Evolutionary conservation across 2,113 vertebrate genomes (phyloP), one percentile per base, ranked within the genome.

Genomic region (Dicrurus megarhynchus): DNA sequence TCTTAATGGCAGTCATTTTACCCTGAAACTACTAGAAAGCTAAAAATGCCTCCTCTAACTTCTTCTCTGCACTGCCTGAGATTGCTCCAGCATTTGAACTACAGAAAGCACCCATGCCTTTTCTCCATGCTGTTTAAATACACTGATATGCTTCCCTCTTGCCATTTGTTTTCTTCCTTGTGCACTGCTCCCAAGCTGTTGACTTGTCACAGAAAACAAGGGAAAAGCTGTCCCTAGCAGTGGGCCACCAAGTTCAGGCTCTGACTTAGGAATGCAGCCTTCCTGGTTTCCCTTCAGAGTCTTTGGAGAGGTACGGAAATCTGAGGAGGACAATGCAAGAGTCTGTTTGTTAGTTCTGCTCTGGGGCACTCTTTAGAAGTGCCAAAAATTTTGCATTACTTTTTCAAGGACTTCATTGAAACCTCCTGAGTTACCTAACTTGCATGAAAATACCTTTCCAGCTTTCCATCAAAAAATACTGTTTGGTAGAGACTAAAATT

Each of bases 261-360:
- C 24, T 82, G 49, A 18, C 24, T 53, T 49, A 23, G 19, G 26
- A 77, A 78, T 33, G 35, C 28, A 85, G 13, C 16, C 50, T 49
- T 39, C 21, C 20, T 26, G 5, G 1, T 49, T 64, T 82, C 35
- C 21, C 53, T 78, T 33, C 0, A 0, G 6, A 3, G 13, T 57
- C 30, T 73, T 84, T 53, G 35, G 42, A 39, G 37, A 57, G 9
- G 5, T 13, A 32, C 3, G 32, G 24, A 71, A 71, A 47, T 26
- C 32, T 68, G 32, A 67, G 19, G 68, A 59, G 24, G 47, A 55
- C 11, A 52, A 27, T 11, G 27, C 6, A 69, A 68, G 61, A 37
- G 7, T 49, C 14, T 76, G 17, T 24, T 32, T 47, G 16, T 39
- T 53, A 56, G 4, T 68, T 81, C 39, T 63, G 27, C 27, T 68